Evolutionary conservation across 1,140 invertebrate species (phyloP).

Genomic region (Solen grandis): DNA sequence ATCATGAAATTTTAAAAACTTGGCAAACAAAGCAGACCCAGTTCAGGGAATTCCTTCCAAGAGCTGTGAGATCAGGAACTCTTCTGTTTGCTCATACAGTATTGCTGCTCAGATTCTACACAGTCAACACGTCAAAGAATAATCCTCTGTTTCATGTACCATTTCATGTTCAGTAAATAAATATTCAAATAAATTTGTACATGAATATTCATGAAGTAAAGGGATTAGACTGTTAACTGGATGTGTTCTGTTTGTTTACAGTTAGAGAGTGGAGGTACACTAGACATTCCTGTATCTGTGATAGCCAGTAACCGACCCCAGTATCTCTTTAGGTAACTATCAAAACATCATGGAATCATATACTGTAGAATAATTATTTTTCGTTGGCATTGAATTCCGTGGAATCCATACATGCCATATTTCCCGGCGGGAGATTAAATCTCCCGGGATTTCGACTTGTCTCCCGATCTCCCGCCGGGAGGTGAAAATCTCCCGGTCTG

Average conservation of each 20-base stretch:
- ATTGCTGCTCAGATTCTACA: neutral
- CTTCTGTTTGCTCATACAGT: neutral
- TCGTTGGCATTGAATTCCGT: neutral
- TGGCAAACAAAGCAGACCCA: too few relatives aligned
- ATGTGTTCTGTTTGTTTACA: conserved; percentile 70
- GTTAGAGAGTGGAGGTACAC: conserved; percentile 83
- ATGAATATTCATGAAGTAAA: too few relatives aligned
- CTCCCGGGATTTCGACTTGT: too few relatives aligned
- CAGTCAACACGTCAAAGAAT: neutral
- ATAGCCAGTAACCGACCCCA: conserved; percentile 87
- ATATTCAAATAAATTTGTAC: too few relatives aligned
- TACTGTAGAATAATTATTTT: neutral
- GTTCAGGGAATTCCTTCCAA: too few relatives aligned
- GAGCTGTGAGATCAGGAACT: neutral
- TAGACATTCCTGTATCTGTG: conserved; percentile 85
- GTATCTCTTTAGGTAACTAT: conserved; percentile 85
- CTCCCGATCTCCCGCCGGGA: too few relatives aligned
- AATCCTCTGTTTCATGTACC: neutral
- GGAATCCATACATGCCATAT: too few relatives aligned
- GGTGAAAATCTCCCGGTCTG: too few relatives aligned
- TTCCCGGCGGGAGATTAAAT: too few relatives aligned
- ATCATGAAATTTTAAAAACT: too few relatives aligned
- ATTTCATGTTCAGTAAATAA: neutral
- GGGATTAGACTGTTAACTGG: neutral
- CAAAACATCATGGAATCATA: neutral